Conservation (phyloP, 2,113 vertebrate genomes). For the Lophius piscatorius region DNA sequence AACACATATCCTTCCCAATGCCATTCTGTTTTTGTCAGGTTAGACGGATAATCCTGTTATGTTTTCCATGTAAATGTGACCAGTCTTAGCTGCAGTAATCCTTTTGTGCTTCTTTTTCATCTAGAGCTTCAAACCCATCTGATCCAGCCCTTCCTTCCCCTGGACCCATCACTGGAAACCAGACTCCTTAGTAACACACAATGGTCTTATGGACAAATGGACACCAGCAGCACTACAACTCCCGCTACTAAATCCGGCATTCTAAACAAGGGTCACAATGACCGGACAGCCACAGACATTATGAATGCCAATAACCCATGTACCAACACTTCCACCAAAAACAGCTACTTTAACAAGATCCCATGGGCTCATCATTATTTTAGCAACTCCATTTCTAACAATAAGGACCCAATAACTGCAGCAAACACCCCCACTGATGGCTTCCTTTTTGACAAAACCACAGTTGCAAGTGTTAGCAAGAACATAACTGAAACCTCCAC, state of each 20-base stretch:
- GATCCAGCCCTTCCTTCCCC: constrained; percentile 52
- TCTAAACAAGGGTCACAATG: constrained; percentile 23
- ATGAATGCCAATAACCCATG: neutral
- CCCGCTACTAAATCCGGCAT: constrained; percentile 7
- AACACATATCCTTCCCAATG: constrained; percentile 24
- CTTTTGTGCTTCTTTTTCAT: constrained; percentile 15
- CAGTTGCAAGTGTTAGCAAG: neutral
- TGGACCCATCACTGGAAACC: constrained; percentile 51
- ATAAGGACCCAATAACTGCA: constrained; percentile 21
- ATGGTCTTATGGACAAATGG: constrained; percentile 26
- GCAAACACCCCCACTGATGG: neutral
- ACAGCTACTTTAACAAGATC: constrained; percentile 43
- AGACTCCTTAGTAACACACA: constrained; percentile 40
- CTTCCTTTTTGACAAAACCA: constrained; percentile 17
- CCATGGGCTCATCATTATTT: constrained; percentile 44
- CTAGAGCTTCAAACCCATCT: constrained; percentile 47
- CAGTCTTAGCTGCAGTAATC: constrained; percentile 23
- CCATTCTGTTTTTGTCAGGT: constrained; percentile 34
- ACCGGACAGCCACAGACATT: constrained; percentile 2
- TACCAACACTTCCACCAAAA: neutral
- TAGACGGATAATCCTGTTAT: constrained; percentile 39
- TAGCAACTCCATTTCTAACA: constrained; percentile 21
- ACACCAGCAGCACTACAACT: neutral
- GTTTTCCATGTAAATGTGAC: constrained; percentile 36
- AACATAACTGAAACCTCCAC: neutral